phyloP scores from a whole-genome alignment of 2,113 vertebrate genomes.

The Origma solitaria region DNA sequence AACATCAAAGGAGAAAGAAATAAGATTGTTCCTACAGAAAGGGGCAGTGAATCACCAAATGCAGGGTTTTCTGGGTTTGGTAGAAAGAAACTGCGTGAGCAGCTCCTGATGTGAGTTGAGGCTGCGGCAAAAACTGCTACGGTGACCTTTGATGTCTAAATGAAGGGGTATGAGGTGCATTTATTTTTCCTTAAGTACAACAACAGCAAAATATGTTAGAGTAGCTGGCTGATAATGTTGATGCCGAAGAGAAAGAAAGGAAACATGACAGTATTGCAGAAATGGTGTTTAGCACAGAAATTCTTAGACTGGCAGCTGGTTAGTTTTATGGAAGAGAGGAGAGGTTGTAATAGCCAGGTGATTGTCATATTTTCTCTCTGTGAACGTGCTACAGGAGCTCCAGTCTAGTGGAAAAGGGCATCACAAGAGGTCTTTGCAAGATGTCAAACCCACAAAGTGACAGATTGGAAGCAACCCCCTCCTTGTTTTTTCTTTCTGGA shows the following conservation, averaged over 20 bases:
- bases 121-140: neutral
- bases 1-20: neutral
- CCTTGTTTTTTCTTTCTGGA: neutral
- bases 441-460: neutral
- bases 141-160: neutral
- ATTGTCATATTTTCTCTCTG: neutral
- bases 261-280: neutral
- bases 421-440: neutral
- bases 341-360: neutral
- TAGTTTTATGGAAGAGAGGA: neutral
- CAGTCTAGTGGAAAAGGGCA: neutral
- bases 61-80: neutral
- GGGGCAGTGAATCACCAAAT: neutral
- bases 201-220: neutral
- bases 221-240: neutral
- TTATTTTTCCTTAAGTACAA: neutral
- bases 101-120: neutral
- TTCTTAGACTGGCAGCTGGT: neutral
- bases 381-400: neutral
- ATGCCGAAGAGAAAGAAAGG: neutral
- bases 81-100: neutral
- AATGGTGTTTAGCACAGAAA: neutral
- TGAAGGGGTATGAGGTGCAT: neutral
- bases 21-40: neutral
- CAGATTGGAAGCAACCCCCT: neutral